Base-by-base conservation (phyloP, 2,113 vertebrate genomes). In the Silurus glanis region DNA sequence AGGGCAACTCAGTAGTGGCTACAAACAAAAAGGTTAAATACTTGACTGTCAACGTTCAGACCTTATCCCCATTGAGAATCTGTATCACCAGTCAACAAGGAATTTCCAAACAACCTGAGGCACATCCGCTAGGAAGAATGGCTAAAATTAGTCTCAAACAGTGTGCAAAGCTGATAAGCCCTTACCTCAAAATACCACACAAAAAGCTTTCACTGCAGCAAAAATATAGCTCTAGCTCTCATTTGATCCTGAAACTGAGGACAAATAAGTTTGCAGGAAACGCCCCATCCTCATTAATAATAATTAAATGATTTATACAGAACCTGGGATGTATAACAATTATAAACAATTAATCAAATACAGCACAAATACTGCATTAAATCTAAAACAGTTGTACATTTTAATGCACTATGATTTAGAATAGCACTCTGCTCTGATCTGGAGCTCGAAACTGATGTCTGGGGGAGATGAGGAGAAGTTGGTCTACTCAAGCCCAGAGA, bases 391-490 rank as follows among this genome's bases (percentile, higher is more conserved):
- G 69, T 21, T 49, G 71, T 21, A n/a, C 21, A 0, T 5, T 8
- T 56, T 28, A 78, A 59, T 17, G 28, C n/a, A 71, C 56, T 53
- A 28, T 14, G 23, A 55, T 72, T 62, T 45, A 51, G 47, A 84
- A 75, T 37, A 25, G 14, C 12, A 45, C 10, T 59, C 25, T 62
- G 8, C 13, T 61, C 61, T 61, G 28, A 78, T 28, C 45, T 7
- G 25, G 45, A 58, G 28, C 51, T 67, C n/a, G 21, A 85, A 12
- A n/a, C 69, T 72, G 80, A 88, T 72, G 84, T 83, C 87, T 88
- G 45, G 37, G 10, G n/a, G 79, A 85, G 53, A 85, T 88, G 47
- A 28, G 8, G 59, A 61, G 49, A 53, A 6, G 72, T 78, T 47
- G 28, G 72, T 25, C 58, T 61, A 8, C 64, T 80, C 80, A 62